A percentile compares a stretch with the other conserved stretches of the same genome.
Evolutionary conservation across 2,797 vertebrate genomes (phyloP).

Genomic region (Carapus acus): DNA sequence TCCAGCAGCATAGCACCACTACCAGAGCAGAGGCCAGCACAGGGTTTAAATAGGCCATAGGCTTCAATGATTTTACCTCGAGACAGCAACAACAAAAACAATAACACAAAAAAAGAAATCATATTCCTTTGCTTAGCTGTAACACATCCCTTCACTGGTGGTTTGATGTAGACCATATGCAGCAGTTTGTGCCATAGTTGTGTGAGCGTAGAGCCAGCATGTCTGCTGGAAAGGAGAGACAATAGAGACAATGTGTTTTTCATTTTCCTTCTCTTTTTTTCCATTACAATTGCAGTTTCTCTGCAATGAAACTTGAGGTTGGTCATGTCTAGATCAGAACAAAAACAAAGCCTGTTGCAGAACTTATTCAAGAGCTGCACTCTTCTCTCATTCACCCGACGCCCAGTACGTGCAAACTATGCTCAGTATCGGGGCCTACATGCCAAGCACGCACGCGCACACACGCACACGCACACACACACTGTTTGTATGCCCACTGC

Average conservation of each 20-base stretch:
- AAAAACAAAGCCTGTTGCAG: slow-evolving; percentile 16
- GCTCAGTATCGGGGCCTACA: slow-evolving; percentile 36
- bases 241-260: neutral
- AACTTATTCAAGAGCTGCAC: slow-evolving; percentile 33
- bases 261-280: neutral
- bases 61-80: slow-evolving; percentile 33
- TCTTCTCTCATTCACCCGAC: slow-evolving; percentile 8
- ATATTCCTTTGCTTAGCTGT: slow-evolving; percentile 11
- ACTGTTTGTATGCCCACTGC: neutral
- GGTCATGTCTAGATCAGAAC: slow-evolving; percentile 9
- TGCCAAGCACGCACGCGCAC: slow-evolving; percentile 21
- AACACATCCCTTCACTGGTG: slow-evolving; percentile 30
- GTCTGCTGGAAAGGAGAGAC: slow-evolving; percentile 17
- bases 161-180: slow-evolving; percentile 51
- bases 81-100: slow-evolving; percentile 14
- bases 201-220: slow-evolving; percentile 10
- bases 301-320: slow-evolving; percentile 3
- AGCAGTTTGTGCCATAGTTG: slow-evolving; percentile 11
- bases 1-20: slow-evolving; percentile 10
- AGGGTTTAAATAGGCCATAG: slow-evolving; percentile 48
- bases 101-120: neutral
- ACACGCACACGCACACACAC: slow-evolving; percentile 15
- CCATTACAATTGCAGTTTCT: slow-evolving; percentile 7
- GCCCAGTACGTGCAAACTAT: slow-evolving; percentile 28
- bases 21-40: slow-evolving; percentile 30